Evolutionary conservation across 2,888 invertebrate genomes (phyloP), one percentile per base, ranked within the genome.

Genomic region (Quadriops clusia): DNA sequence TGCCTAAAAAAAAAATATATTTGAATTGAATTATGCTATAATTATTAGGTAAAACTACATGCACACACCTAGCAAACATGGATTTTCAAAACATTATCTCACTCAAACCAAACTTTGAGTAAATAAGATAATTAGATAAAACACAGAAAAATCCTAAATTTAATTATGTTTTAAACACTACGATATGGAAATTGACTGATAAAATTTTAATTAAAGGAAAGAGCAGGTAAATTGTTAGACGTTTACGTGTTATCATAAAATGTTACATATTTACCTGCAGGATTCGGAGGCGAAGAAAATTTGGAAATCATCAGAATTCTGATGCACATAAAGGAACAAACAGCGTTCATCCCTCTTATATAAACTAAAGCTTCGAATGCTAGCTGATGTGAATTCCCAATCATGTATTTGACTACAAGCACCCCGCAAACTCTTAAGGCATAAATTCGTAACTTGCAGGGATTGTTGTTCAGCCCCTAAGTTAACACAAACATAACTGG

Each of bases 291-390:
- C 93, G 47, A 98, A 82, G 61, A 83, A 94, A 63, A 98, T 90
- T 73, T 97, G 95, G 65, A 98, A 98, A 63, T 97, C 95, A 53
- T 95, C 94, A 0, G 94, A 94, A 59, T 97, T 95, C 60, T 94
- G 87, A 58, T 91, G 86, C 17, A 98, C 97, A 60, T 98, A 99
- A 0, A 99, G 69, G 60, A 95, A 95, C 7, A 97, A 72, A 42
- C 94, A 94, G 10, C 95, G 72, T 52, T 93, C 89, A 60, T 98
- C 97, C 22, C 94, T 74, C 61, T 94, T 95, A 63, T 94, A 97
- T 37, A 93, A 67, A 64, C 93, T 90, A 42, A 91, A 83, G 47
- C 85, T 84, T 45, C 89, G 74, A 41, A 94, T 90, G 69, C 81
- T 79, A 38, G 82, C 79, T 0, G 90, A 84, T 1, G 82, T 83